These are phyloP conservation scores for Amyelois transitella DNA, from an alignment of 1,140 invertebrate species.

Conservation along the genomic window DNA sequence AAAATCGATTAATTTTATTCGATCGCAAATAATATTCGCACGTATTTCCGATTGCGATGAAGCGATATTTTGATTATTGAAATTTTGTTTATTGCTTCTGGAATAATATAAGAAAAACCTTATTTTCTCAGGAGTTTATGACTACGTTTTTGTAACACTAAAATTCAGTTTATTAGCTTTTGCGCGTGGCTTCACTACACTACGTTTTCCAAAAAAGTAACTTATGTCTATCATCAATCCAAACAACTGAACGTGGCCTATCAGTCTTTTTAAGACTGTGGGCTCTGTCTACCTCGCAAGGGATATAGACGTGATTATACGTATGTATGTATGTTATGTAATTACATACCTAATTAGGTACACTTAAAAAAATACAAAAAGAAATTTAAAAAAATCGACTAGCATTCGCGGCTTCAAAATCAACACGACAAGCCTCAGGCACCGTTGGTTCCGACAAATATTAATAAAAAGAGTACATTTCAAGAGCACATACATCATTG, in stretches of 20 bases:
- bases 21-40: slow-evolving; percentile 35
- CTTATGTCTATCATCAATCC: no score
- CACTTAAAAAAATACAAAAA: not conserved
- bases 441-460: not conserved
- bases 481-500: slow-evolving; percentile 27
- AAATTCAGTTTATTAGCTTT: no score
- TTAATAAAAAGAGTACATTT: slow-evolving; percentile 10
- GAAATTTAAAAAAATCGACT: no score
- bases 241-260: no score
- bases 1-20: slow-evolving; percentile 44
- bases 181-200: no score
- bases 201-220: no score
- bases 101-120: not conserved
- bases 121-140: not conserved
- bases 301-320: no score
- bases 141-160: no score
- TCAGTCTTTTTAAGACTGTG: no score
- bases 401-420: not conserved
- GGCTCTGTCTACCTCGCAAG: no score
- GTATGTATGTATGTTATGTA: no score
- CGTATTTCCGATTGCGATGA: slow-evolving; percentile 16
- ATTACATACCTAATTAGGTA: not conserved
- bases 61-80: slow-evolving; percentile 21
- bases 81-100: not conserved
- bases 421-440: not conserved